Evolutionary conservation across 2,113 vertebrate species (phyloP).

Genomic region (Syngnathus scovelli): DNA sequence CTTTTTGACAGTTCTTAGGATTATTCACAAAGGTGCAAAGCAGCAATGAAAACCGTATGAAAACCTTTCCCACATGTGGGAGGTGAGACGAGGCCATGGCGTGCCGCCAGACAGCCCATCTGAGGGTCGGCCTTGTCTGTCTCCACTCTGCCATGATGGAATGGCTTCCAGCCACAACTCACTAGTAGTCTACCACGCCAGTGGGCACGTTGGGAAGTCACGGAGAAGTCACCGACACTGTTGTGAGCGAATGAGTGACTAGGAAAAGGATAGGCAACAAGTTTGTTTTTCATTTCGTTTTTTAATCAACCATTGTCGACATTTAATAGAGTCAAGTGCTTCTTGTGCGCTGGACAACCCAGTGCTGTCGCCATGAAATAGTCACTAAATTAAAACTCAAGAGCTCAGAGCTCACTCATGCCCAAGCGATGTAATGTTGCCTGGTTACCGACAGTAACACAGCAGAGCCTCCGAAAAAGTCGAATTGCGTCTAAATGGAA

Average conservation of each 20-base stretch:
- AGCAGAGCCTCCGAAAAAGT: too few relatives aligned
- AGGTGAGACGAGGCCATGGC: constrained; percentile 43
- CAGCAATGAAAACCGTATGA: constrained; percentile 44
- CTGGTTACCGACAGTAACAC: constrained; percentile 21
- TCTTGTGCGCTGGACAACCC: constrained; percentile 37
- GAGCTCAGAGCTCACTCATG: constrained; percentile 34
- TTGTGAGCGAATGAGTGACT: constrained; percentile 33
- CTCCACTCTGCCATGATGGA: constrained; percentile 63
- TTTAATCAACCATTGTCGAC: constrained; percentile 54
- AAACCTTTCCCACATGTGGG: constrained; percentile 56
- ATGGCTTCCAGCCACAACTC: constrained; percentile 57
- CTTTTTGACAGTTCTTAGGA: not conserved
- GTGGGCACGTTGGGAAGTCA: constrained; percentile 69
- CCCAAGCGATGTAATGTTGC: constrained; percentile 34
- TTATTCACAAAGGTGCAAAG: constrained; percentile 18
- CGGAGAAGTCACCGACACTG: constrained; percentile 64
- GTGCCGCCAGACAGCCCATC: constrained; percentile 47
- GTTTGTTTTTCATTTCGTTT: constrained; percentile 57
- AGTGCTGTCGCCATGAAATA: constrained; percentile 41
- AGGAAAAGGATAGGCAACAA: constrained; percentile 41
- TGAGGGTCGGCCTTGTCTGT: constrained; percentile 66
- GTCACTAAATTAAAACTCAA: constrained; percentile 50
- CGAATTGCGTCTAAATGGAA: too few relatives aligned
- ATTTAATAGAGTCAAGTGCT: constrained; percentile 59
- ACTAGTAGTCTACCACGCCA: constrained; percentile 57